Evolutionary conservation across 2,113 vertebrate species (phyloP).

Genomic region (Crotalus horridus): DNA sequence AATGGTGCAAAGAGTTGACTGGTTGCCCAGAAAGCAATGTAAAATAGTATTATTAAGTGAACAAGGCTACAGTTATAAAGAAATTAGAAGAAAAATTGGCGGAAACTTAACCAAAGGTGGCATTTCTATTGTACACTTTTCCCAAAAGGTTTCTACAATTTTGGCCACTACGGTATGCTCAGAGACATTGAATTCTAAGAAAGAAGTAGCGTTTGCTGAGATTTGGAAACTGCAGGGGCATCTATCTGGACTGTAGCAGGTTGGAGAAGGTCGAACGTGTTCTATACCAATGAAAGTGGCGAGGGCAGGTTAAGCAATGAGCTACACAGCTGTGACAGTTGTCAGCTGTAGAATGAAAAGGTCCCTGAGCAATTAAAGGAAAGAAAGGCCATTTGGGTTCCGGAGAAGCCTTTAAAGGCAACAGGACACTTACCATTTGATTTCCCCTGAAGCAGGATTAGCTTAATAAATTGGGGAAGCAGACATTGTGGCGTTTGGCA

Average conservation of each 20-base stretch:
- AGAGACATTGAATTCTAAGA: not conserved
- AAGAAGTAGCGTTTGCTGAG: not conserved
- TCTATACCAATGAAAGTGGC: not conserved
- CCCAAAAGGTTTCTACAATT: too few species aligned
- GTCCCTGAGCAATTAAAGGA: not conserved
- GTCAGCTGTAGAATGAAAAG: not conserved
- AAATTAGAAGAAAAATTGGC: too few species aligned
- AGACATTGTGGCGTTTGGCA: conserved; percentile 19
- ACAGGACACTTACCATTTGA: conserved; percentile 16
- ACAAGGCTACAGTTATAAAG: too few species aligned
- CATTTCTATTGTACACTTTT: too few species aligned
- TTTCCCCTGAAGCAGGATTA: conserved; percentile 11
- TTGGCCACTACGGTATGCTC: not conserved
- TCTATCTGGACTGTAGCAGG: not conserved
- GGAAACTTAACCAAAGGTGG: too few species aligned
- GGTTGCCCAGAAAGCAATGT: too few species aligned
- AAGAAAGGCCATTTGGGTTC: not conserved
- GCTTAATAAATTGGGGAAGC: conserved; percentile 16
- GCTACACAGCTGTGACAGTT: not conserved
- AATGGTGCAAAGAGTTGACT: too few species aligned
- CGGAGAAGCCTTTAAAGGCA: conserved; percentile 10
- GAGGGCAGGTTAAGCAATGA: not conserved
- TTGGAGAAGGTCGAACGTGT: not conserved
- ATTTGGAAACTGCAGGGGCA: not conserved
- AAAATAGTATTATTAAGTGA: too few species aligned